Evolutionary conservation across 2,113 vertebrate species (phyloP).

Genomic region (Alethe castanea): DNA sequence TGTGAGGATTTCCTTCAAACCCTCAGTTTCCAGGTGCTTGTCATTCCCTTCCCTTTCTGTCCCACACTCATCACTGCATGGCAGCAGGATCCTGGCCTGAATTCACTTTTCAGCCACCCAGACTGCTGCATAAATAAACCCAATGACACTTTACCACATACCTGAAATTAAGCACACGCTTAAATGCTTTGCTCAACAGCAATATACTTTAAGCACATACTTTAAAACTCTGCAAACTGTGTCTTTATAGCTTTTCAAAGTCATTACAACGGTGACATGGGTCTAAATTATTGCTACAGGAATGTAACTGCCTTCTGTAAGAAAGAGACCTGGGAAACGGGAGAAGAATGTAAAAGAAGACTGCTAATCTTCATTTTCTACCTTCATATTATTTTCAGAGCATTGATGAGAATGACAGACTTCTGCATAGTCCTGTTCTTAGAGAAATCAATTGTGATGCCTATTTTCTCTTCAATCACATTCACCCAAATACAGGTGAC

Average conservation of each 20-base stretch:
- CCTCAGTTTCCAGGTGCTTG: background rate
- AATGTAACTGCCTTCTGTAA: background rate
- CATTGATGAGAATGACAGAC: background rate
- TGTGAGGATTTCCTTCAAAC: background rate
- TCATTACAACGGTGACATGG: background rate
- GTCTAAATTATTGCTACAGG: slow-evolving; percentile 24
- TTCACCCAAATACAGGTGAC: background rate
- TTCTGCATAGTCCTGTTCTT: background rate
- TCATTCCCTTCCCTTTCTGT: background rate
- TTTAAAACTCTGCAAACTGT: slow-evolving; percentile 58
- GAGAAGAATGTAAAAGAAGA: background rate
- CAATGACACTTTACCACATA: slow-evolving; percentile 6
- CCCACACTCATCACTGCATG: background rate
- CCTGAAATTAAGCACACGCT: slow-evolving; percentile 51
- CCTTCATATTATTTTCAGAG: background rate
- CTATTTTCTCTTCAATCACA: background rate
- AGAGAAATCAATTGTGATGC: background rate
- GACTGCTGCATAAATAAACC: slow-evolving; percentile 21
- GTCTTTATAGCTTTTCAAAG: slow-evolving; percentile 51
- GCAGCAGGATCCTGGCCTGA: background rate
- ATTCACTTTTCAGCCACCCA: background rate
- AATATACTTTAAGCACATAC: slow-evolving; percentile 61
- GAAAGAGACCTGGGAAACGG: background rate
- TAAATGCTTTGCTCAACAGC: slow-evolving; percentile 58
- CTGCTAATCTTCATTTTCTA: background rate